phyloP scores from a whole-genome alignment of 2,888 invertebrate genomes.

The Trachelus iudaicus region DNA sequence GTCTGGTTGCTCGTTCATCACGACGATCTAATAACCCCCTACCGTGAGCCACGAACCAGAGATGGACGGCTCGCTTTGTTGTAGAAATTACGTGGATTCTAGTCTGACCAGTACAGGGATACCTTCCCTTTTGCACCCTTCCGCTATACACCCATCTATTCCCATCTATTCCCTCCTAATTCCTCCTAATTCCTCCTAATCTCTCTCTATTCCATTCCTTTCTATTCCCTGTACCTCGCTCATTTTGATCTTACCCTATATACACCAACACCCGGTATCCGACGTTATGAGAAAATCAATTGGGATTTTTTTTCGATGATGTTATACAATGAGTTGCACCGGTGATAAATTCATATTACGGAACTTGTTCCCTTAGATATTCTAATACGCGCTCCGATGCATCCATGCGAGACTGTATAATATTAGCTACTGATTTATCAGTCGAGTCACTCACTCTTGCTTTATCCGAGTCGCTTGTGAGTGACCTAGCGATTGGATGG shows the following conservation, averaged over 20 bases:
- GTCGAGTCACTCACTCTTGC: background rate
- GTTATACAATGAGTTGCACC: background rate
- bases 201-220: background rate
- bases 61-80: slow-evolving; percentile 51
- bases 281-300: background rate
- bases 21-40: slow-evolving; percentile 52
- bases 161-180: background rate
- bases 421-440: background rate
- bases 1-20: slow-evolving; percentile 49
- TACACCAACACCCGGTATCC: background rate
- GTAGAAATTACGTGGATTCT: slow-evolving; percentile 53
- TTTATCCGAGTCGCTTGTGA: slow-evolving; percentile 27
- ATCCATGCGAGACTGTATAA: background rate
- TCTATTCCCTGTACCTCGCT: background rate
- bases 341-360: background rate
- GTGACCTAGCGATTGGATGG: slow-evolving; percentile 41
- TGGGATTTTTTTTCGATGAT: background rate
- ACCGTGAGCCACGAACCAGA: slow-evolving; percentile 25
- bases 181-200: no score
- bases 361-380: background rate
- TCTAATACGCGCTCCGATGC: background rate
- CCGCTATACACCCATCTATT: background rate
- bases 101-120: background rate
- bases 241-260: background rate
- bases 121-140: background rate